Conservation (phyloP, 2,797 vertebrate species). For the Tokudaia tokunoshimensis region DNA sequence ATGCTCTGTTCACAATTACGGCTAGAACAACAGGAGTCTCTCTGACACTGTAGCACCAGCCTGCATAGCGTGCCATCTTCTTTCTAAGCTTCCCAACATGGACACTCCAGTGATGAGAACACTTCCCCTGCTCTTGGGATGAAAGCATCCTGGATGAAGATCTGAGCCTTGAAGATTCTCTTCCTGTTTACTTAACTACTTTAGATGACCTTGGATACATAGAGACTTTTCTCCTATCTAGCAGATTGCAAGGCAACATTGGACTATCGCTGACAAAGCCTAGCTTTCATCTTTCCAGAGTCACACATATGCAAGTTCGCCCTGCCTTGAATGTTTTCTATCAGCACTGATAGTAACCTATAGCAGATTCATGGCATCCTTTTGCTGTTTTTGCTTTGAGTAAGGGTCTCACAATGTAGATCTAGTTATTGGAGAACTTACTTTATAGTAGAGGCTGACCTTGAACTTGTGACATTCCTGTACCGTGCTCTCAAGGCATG, state of each 20-base stretch:
- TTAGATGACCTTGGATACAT: not conserved
- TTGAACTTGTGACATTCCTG: not conserved
- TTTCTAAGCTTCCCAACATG: not conserved
- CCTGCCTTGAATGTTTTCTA: not conserved
- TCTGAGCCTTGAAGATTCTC: not conserved
- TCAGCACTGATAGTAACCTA: not conserved
- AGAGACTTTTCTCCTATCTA: not conserved
- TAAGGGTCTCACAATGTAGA: not conserved
- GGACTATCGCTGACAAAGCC: not conserved
- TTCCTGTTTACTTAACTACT: not conserved
- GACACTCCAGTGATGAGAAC: not conserved
- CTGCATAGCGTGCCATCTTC: not conserved
- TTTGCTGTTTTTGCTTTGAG: not conserved
- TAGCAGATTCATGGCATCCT: not conserved
- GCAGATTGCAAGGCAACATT: not conserved
- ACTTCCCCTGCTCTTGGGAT: not conserved
- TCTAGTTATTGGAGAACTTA: not conserved
- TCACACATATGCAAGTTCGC: not conserved
- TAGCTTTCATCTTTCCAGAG: not conserved
- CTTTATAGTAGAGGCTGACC: not conserved
- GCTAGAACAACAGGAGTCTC: not conserved
- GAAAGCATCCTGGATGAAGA: not conserved
- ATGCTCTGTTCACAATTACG: not conserved
- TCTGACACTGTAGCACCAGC: not conserved
- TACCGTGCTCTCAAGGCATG: not conserved